These are phyloP conservation scores for Hydropsyche tenuis DNA, from an alignment of 1,140 invertebrate species.

Conservation along the genomic window DNA sequence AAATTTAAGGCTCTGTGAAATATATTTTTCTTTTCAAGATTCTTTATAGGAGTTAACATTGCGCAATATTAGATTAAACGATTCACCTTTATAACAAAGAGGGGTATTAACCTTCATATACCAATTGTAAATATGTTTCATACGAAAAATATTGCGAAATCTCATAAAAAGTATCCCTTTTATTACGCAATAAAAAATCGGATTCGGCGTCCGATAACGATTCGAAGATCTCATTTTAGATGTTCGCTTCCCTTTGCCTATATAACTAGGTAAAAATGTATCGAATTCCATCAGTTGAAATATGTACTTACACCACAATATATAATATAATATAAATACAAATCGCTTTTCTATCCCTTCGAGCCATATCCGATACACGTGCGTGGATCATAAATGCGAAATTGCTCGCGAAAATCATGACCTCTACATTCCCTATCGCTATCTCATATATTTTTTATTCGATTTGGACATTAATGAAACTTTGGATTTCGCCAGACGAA, in stretches of 20 bases:
- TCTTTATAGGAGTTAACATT: too few species aligned
- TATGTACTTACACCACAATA: not conserved
- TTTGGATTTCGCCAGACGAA: too few species aligned
- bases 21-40: too few species aligned
- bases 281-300: not conserved
- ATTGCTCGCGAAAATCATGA: not conserved
- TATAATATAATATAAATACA: not conserved
- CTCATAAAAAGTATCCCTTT: not conserved
- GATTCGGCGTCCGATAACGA: not conserved
- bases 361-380: not conserved
- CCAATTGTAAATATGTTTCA: too few species aligned
- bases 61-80: too few species aligned
- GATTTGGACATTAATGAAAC: too few species aligned
- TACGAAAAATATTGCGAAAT: not conserved
- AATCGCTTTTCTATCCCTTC: constrained; percentile 6
- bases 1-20: too few species aligned
- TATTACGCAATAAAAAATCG: not conserved
- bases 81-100: too few species aligned
- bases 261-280: not conserved
- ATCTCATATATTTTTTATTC: too few species aligned
- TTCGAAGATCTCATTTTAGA: constrained; percentile 9
- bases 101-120: too few species aligned
- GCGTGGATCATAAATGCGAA: not conserved
- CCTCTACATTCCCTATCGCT: too few species aligned
- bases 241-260: not conserved